These are phyloP conservation scores for Gari tellinella DNA, from an alignment of 2,888 invertebrate species.

Conservation along the genomic window DNA sequence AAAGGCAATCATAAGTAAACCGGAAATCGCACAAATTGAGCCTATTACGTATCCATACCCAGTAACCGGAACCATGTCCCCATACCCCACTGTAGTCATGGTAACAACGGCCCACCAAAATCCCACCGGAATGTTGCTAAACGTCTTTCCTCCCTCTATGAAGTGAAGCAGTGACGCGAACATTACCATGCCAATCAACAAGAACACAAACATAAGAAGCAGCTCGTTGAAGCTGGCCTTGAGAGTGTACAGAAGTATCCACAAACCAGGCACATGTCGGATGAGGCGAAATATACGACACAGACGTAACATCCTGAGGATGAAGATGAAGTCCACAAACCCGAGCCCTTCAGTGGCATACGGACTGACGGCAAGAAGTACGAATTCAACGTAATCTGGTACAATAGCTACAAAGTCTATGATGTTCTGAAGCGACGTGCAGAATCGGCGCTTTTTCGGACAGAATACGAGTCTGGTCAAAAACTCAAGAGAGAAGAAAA, in stretches of 20 bases:
- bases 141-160: slow-evolving; percentile 76
- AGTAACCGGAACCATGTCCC: slow-evolving; percentile 80
- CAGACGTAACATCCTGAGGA: slow-evolving; percentile 78
- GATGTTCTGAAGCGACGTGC: slow-evolving; percentile 78
- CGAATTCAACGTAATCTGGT: slow-evolving; percentile 79
- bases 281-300: slow-evolving; percentile 81
- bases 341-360: slow-evolving; percentile 65
- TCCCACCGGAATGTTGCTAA: slow-evolving; percentile 81
- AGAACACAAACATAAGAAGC: slow-evolving; percentile 80
- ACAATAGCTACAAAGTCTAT: slow-evolving; percentile 80
- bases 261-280: slow-evolving; percentile 80
- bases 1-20: slow-evolving; percentile 81
- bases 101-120: slow-evolving; percentile 83
- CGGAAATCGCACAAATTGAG: slow-evolving; percentile 79
- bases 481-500: slow-evolving; percentile 81
- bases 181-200: slow-evolving; percentile 82
- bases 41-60: slow-evolving; percentile 79
- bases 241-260: slow-evolving; percentile 81
- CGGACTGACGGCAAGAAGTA: slow-evolving; percentile 72
- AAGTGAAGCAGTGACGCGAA: slow-evolving; percentile 82
- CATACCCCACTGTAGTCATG: slow-evolving; percentile 83
- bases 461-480: slow-evolving; percentile 77
- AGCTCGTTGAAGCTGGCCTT: slow-evolving; percentile 83
- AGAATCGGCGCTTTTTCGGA: slow-evolving; percentile 77
- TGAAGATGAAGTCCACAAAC: slow-evolving; percentile 80